Evolutionary conservation across 2,888 invertebrate species (phyloP).

Genomic region (Agrochola circellaris): DNA sequence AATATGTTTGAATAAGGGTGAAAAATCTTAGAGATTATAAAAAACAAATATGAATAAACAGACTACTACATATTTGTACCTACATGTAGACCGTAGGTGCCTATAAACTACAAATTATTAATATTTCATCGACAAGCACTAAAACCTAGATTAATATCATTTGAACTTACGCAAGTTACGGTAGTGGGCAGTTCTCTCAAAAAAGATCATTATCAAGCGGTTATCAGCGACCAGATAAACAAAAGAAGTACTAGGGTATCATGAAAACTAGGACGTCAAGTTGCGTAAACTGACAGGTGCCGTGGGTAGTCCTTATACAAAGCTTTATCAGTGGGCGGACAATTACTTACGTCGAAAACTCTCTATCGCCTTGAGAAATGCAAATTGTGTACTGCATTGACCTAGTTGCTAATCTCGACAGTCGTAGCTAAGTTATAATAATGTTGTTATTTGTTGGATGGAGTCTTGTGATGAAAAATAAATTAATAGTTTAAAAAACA

Average conservation of each 20-base stretch:
- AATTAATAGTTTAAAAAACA: too few relatives aligned
- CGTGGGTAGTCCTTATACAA: slow-evolving; percentile 56
- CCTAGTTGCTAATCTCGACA: slow-evolving; percentile 66
- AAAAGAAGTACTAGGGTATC: slow-evolving; percentile 44
- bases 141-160: not conserved
- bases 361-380: slow-evolving; percentile 65
- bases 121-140: not conserved
- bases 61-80: too few relatives aligned
- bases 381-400: slow-evolving; percentile 67
- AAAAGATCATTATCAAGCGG: slow-evolving; percentile 8
- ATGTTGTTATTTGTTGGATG: slow-evolving; percentile 29
- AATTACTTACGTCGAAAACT: slow-evolving; percentile 55
- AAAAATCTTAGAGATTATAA: too few relatives aligned
- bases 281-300: slow-evolving; percentile 52
- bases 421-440: slow-evolving; percentile 27
- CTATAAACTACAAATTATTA: too few relatives aligned
- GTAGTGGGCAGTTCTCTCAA: slow-evolving; percentile 1
- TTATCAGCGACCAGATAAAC: slow-evolving; percentile 34
- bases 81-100: too few relatives aligned
- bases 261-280: slow-evolving; percentile 52
- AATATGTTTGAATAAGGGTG: not conserved
- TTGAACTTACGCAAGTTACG: not conserved
- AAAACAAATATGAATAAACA: too few relatives aligned
- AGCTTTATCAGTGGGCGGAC: slow-evolving; percentile 57
- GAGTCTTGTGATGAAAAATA: slow-evolving; percentile 1